phyloP scores from a whole-genome alignment of 1,140 invertebrate genomes.

The Diprion similis region DNA sequence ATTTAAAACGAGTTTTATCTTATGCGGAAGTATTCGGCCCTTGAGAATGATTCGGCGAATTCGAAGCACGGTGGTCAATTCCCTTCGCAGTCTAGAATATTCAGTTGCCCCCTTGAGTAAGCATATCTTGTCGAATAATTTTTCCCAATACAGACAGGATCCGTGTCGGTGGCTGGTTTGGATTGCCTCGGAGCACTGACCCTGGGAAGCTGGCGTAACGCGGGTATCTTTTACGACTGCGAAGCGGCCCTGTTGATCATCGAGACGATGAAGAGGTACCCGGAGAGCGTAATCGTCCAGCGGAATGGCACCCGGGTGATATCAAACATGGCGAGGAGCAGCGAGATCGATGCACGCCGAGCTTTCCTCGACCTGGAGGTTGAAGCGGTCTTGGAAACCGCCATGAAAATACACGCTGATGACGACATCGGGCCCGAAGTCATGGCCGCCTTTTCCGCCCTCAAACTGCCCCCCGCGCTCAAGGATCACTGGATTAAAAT shows the following conservation, averaged over 20 bases:
- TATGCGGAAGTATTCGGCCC: too few relatives aligned
- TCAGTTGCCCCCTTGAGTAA: too few relatives aligned
- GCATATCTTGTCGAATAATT: background rate
- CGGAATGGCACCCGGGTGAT: background rate
- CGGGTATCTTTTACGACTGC: background rate
- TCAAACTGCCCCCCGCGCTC: background rate
- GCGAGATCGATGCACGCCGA: background rate
- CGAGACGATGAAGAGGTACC: background rate
- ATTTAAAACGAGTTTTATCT: too few relatives aligned
- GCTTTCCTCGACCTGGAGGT: background rate
- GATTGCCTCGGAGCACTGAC: background rate
- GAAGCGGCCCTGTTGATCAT: background rate
- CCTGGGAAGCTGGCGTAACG: background rate
- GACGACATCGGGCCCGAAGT: background rate
- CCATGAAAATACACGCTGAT: background rate
- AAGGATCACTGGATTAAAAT: background rate
- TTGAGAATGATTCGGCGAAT: too few relatives aligned
- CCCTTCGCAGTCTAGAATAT: too few relatives aligned
- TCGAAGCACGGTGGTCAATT: too few relatives aligned
- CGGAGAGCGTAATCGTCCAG: background rate
- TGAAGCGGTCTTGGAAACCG: background rate
- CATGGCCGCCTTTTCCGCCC: background rate
- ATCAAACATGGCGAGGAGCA: background rate
- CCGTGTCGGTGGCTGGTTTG: background rate
- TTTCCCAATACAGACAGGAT: background rate